Evolutionary conservation across 2,888 invertebrate species (phyloP).

Genomic region (Drosophila nr. medialis): DNA sequence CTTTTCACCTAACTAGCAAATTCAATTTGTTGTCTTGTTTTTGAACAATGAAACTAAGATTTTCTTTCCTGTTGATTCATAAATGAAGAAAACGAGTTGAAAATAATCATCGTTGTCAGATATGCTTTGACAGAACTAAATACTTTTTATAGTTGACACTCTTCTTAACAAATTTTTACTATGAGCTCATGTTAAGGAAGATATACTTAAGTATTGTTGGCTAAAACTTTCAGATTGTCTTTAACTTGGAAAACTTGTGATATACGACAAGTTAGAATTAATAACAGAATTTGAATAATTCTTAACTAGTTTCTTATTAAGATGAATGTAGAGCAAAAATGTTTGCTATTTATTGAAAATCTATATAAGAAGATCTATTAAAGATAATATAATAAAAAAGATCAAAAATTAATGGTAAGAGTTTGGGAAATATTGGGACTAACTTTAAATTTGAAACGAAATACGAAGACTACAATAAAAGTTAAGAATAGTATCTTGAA

Average conservation of each 20-base stretch:
- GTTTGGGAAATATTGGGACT: not conserved
- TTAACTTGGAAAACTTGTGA: not conserved
- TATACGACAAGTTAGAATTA: not conserved
- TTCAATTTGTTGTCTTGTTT: slow-evolving; percentile 1
- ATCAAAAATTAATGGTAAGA: not conserved
- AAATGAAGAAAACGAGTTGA: not conserved
- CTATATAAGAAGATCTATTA: too few relatives aligned
- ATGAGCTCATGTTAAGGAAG: not conserved
- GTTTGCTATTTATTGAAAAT: not conserved
- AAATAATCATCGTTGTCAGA: not conserved
- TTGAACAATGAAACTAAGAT: not conserved
- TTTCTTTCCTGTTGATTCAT: not conserved
- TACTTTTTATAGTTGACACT: not conserved
- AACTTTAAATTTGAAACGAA: not conserved
- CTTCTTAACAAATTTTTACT: not conserved
- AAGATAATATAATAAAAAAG: not conserved
- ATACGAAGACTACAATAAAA: not conserved
- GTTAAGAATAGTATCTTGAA: not conserved
- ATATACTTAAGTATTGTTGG: not conserved
- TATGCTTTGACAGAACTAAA: not conserved
- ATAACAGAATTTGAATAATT: not conserved
- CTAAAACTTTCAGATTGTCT: not conserved
- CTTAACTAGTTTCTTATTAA: not conserved
- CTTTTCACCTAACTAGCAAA: not conserved
- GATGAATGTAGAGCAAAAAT: not conserved